Base-by-base conservation (phyloP, 53 echinoderm and acorn worm genomes). In the Antedon mediterranea region DNA sequence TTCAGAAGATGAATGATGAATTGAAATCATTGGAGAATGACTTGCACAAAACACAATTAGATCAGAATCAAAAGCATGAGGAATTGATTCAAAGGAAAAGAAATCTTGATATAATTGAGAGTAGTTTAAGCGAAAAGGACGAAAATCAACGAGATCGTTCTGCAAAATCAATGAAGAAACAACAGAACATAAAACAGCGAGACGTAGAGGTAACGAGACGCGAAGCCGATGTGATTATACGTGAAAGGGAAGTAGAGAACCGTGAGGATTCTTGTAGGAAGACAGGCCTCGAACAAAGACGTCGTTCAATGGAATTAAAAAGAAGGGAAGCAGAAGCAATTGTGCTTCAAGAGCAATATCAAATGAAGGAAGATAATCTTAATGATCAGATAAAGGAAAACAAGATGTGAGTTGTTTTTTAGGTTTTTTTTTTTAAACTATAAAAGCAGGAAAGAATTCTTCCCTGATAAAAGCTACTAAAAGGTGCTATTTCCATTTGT, bases 231-330 rank as follows among this genome's bases (percentile, higher is more conserved):
- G 72, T 84, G 28, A 77, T 75, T 30, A 84, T 84, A 34, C 44
- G 83, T 30, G 90, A 90, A 32, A 90, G 75, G 14, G 81, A 78
- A 74, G 43, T 90, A 0, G 83, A 75, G 20, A 84, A 78, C 72
- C 83, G 79, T 29, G 90, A 90, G 71, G 74, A 57, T 57, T 3
- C 9, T 23, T 57, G 57, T 57, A 8, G 57, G 20, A 57, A 57
- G 23, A 57, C 57, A 2, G 57, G 23, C 23, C 20, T 57, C 1
- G 57, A 57, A 11, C 57, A 57, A 57, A 57, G 57, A 57, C 57
- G 57, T 6, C 57, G 57, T 18, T 57, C 57, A 2, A 57, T 57
- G 57, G 57, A 57, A 57, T 57, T 57, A 18, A 57, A 57, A 57
- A 57, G 57, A 57, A 57, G 57, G 20, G 57, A 57, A 57, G 57